Evolutionary conservation across 2,797 vertebrate genomes (phyloP).

Genomic region (Eulemur rubriventer): DNA sequence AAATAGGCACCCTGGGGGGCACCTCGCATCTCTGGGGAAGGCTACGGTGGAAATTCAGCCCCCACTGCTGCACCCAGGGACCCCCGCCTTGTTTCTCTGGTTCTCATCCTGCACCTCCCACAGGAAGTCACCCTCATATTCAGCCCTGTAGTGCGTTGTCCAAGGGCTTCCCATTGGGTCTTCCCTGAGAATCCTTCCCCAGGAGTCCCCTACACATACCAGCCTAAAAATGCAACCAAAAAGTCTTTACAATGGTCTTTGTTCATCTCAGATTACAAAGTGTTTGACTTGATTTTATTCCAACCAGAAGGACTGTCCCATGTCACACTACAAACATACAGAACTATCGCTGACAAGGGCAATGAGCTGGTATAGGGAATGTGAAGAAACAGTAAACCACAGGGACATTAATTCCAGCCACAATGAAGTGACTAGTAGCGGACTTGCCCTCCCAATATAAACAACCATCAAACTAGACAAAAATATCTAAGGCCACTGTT

Average conservation of each 20-base stretch:
- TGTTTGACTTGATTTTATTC: slow-evolving; percentile 23
- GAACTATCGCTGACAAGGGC: background rate
- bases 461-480: background rate
- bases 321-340: background rate
- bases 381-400: background rate
- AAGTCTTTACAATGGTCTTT: background rate
- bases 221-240: background rate
- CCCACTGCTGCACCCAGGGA: background rate
- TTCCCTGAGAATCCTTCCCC: background rate
- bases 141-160: background rate
- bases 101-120: background rate
- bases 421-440: background rate
- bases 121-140: background rate
- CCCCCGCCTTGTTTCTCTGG: background rate
- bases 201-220: background rate
- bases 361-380: background rate
- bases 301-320: background rate
- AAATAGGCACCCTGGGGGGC: rapidly evolving
- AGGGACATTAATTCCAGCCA: background rate
- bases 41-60: background rate
- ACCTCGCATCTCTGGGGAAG: background rate
- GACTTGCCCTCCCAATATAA: background rate
- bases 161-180: background rate
- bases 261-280: background rate
- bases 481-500: background rate